Percentiles rank a stretch among this genome's conserved stretches.
Evolutionary conservation across 2,888 invertebrate genomes (phyloP).

Genomic region (Tryphoninae sp.): DNA sequence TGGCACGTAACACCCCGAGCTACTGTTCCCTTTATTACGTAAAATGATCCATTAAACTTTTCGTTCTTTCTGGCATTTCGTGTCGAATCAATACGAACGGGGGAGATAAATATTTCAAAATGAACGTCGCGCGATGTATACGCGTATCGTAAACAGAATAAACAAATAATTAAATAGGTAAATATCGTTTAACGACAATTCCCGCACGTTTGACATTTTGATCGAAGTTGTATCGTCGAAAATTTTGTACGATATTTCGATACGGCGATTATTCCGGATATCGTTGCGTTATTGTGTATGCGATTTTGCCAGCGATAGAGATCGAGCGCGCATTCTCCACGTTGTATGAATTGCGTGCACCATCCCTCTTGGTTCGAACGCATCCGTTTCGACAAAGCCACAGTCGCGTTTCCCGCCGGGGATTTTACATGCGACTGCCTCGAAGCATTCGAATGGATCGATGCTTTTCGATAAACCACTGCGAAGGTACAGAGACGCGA

Average conservation of each 20-base stretch:
- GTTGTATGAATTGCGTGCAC: neutral
- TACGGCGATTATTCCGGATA: constrained; percentile 15
- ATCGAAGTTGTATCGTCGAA: neutral
- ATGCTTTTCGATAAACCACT: constrained; percentile 33
- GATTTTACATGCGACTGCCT: neutral
- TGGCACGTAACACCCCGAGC: neutral
- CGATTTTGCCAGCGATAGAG: neutral
- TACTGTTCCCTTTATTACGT: neutral
- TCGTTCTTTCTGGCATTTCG: neutral
- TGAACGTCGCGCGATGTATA: neutral
- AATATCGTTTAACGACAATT: too few relatives aligned
- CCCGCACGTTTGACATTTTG: constrained; percentile 7
- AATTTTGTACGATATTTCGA: constrained; percentile 4
- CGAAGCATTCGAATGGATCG: constrained; percentile 22
- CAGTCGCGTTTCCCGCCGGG: constrained; percentile 19
- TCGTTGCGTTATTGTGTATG: constrained; percentile 5
- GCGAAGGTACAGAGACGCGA: neutral
- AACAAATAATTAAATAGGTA: too few relatives aligned
- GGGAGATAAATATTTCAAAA: neutral
- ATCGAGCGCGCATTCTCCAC: neutral
- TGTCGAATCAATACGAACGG: neutral
- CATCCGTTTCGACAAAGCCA: constrained; percentile 27
- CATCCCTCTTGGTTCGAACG: neutral
- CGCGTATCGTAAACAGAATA: too few relatives aligned
- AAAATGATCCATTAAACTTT: too few relatives aligned